A percentile compares a stretch with the other conserved stretches of the same genome.
These are phyloP conservation scores for Periophthalmus modestus DNA, from an alignment of 2,113 vertebrate genomes.

Conservation along the genomic window DNA sequence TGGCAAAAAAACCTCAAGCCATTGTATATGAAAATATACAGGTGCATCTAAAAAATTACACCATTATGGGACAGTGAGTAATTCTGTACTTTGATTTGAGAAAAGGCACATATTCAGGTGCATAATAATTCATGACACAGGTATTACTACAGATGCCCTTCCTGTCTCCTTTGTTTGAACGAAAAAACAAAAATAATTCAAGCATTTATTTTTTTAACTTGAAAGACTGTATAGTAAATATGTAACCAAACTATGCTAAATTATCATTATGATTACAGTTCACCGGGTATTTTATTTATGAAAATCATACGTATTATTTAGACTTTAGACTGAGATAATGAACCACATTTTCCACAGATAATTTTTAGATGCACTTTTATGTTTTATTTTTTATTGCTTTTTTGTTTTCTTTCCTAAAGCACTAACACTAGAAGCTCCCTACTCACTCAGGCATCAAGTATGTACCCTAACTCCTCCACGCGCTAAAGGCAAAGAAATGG, in stretches of 20 bases:
- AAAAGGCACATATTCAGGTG: not conserved
- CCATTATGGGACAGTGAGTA: not conserved
- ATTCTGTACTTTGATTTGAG: not conserved
- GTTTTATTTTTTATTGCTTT: slow-evolving; percentile 1
- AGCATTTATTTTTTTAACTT: too few relatives aligned
- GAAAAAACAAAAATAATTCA: not conserved
- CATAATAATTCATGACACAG: not conserved
- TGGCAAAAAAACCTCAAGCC: slow-evolving; percentile 33
- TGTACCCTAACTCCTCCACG: slow-evolving; percentile 46
- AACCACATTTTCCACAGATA: not conserved
- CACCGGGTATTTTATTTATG: not conserved
- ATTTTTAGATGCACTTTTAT: slow-evolving; percentile 2
- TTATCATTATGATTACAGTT: not conserved
- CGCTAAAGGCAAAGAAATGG: slow-evolving; percentile 16
- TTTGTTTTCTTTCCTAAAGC: slow-evolving; percentile 51
- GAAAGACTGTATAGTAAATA: not conserved
- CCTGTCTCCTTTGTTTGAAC: not conserved
- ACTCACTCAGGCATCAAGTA: slow-evolving; percentile 68
- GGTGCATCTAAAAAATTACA: not conserved
- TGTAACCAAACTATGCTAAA: not conserved
- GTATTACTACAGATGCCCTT: not conserved
- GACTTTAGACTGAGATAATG: not conserved
- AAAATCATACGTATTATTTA: not conserved
- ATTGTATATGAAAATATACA: slow-evolving; percentile 45
- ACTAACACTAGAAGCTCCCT: slow-evolving; percentile 69